Evolutionary conservation across 2,888 invertebrate species (phyloP).

Genomic region (Orthonevra nobilis): DNA sequence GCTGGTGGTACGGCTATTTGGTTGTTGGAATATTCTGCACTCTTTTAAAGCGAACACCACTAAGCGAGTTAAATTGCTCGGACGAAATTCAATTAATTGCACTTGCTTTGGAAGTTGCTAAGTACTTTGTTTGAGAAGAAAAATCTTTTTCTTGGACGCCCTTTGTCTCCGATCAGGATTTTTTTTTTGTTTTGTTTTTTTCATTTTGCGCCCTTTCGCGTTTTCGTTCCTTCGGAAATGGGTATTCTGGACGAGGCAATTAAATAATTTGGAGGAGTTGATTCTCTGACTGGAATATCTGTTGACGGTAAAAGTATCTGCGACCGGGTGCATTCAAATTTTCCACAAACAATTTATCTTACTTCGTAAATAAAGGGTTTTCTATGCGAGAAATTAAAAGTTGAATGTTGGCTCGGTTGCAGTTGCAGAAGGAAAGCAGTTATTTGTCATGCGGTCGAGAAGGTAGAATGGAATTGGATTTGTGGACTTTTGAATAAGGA

Average conservation of each 20-base stretch:
- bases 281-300: not conserved
- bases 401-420: no score
- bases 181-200: not conserved
- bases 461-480: no score
- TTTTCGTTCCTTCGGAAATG: slow-evolving; percentile 18
- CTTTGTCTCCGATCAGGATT: not conserved
- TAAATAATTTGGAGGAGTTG: slow-evolving; percentile 30
- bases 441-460: no score
- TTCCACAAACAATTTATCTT: slow-evolving; percentile 19
- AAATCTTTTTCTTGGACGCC: slow-evolving; percentile 9
- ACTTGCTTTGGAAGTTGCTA: slow-evolving; percentile 53
- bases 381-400: no score
- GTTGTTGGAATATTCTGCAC: slow-evolving; percentile 30
- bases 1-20: slow-evolving; percentile 32
- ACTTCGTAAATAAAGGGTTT: no score
- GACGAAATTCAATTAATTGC: slow-evolving; percentile 68
- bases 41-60: slow-evolving; percentile 22
- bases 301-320: slow-evolving; percentile 2
- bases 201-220: not conserved
- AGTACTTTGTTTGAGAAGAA: slow-evolving; percentile 43
- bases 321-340: slow-evolving; percentile 44
- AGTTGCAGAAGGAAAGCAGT: no score
- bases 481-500: no score
- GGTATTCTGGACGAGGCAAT: slow-evolving; percentile 19
- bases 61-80: slow-evolving; percentile 64